Evolutionary conservation across 1,140 invertebrate genomes (phyloP).

Genomic region (Heliothis virescens): DNA sequence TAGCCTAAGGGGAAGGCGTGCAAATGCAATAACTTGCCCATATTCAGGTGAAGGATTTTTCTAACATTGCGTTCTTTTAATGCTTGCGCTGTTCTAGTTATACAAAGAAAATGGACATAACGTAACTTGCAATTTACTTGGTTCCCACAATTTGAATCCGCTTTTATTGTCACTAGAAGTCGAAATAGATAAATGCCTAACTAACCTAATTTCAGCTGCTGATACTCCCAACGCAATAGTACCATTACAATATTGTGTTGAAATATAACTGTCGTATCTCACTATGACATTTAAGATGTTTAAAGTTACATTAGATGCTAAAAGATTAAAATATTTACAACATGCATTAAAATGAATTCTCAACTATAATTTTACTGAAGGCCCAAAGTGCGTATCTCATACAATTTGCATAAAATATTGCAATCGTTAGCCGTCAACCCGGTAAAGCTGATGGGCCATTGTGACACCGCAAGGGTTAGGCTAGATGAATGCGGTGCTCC

Average conservation of each 20-base stretch:
- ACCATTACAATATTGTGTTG: conserved; percentile 3
- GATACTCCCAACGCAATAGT: neutral
- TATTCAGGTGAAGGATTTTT: conserved; percentile 26
- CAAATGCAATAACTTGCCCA: neutral
- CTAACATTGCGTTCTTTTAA: conserved; percentile 19
- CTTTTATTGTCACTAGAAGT: conserved; percentile 31
- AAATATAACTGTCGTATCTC: neutral
- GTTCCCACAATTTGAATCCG: conserved; percentile 22
- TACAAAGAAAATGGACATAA: conserved; percentile 7
- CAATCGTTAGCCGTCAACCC: conserved; percentile 59
- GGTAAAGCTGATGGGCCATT: conserved; percentile 68
- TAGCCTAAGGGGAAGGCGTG: conserved; percentile 16
- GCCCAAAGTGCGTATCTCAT: conserved; percentile 37
- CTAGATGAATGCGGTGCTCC: conserved; percentile 70
- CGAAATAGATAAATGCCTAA: conserved; percentile 5
- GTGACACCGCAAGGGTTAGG: conserved; percentile 67
- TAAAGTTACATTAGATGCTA: conserved; percentile 25
- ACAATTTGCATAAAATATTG: conserved; percentile 66
- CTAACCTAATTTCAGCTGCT: conserved; percentile 1
- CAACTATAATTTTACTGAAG: conserved; percentile 3
- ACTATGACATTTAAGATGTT: neutral
- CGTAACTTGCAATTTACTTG: conserved; percentile 20
- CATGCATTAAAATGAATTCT: conserved; percentile 3
- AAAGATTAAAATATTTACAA: conserved; percentile 1
- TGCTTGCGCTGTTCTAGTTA: conserved; percentile 13